A percentile compares a stretch with the other conserved stretches of the same genome.
phyloP scores from a whole-genome alignment of 2,797 vertebrate species.

The Rhynchotus rufescens region DNA sequence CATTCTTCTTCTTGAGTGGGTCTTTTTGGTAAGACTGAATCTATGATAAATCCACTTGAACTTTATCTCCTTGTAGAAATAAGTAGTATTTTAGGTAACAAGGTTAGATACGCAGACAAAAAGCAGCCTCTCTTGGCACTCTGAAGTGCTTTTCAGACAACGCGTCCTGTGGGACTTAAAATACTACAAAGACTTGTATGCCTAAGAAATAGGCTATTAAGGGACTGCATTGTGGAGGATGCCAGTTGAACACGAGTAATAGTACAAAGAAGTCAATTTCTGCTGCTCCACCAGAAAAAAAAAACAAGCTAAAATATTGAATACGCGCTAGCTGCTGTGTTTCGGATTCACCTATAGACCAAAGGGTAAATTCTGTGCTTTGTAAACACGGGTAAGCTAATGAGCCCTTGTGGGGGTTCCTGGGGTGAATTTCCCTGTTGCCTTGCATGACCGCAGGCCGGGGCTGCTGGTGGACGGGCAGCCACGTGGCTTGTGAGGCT shows the following conservation, averaged over 20 bases:
- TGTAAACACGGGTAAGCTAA: constrained; percentile 6
- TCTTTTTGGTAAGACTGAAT: constrained; percentile 31
- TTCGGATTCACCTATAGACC: background rate
- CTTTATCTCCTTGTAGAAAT: constrained; percentile 62
- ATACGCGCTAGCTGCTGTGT: background rate
- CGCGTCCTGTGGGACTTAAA: constrained; percentile 33
- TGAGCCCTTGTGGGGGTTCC: constrained; percentile 31
- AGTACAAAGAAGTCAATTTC: background rate
- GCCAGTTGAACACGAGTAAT: background rate
- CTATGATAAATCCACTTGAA: constrained; percentile 63
- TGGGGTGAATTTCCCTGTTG: constrained; percentile 3
- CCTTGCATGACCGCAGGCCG: background rate
- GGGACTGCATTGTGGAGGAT: background rate
- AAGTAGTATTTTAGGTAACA: constrained; percentile 59
- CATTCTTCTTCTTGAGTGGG: background rate
- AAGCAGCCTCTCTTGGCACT: constrained; percentile 50
- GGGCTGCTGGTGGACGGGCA: background rate
- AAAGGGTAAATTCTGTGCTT: constrained; percentile 30
- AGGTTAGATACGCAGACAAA: constrained; percentile 55
- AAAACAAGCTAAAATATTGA: background rate
- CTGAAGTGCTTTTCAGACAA: constrained; percentile 68
- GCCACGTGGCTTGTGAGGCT: background rate
- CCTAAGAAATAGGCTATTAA: constrained; percentile 60
- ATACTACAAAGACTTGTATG: constrained; percentile 44
- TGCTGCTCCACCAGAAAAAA: background rate